Percentiles rank a stretch among this genome's conserved stretches.
phyloP scores from a whole-genome alignment of 1,140 invertebrate species.

The Aricia agestis region DNA sequence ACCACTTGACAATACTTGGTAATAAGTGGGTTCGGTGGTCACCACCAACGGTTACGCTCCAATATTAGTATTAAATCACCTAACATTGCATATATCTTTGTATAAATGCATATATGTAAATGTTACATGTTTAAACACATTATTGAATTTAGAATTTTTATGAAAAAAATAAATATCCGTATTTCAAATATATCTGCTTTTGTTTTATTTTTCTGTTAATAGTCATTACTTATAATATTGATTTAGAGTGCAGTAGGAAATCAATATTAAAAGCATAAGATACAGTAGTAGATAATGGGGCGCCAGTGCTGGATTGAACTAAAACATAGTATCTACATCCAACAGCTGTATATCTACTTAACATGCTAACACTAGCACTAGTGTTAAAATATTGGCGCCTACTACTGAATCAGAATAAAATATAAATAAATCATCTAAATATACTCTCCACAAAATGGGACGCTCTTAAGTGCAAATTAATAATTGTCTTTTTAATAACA shows the following conservation, averaged over 20 bases:
- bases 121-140: conserved; percentile 77
- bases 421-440: too few species aligned
- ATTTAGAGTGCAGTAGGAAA: too few species aligned
- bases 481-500: not conserved
- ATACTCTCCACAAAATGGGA: not conserved
- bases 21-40: conserved; percentile 63
- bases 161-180: conserved; percentile 76
- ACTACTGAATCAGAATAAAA: too few species aligned
- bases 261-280: too few species aligned
- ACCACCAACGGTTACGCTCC: conserved; percentile 69
- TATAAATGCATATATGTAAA: conserved; percentile 76
- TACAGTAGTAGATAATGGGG: too few species aligned
- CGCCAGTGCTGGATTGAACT: too few species aligned
- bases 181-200: conserved; percentile 72
- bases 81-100: conserved; percentile 75
- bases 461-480: not conserved
- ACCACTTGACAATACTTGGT: conserved; percentile 69
- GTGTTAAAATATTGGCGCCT: too few species aligned
- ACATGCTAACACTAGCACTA: too few species aligned
- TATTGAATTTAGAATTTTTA: conserved; percentile 77
- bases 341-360: too few species aligned
- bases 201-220: conserved; percentile 45
- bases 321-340: too few species aligned
- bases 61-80: conserved; percentile 73
- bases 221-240: not conserved